Percentiles rank a stretch among this genome's conserved stretches.
phyloP scores from a whole-genome alignment of 2,113 vertebrate genomes.

The Campylorhamphus procurvoides region DNA sequence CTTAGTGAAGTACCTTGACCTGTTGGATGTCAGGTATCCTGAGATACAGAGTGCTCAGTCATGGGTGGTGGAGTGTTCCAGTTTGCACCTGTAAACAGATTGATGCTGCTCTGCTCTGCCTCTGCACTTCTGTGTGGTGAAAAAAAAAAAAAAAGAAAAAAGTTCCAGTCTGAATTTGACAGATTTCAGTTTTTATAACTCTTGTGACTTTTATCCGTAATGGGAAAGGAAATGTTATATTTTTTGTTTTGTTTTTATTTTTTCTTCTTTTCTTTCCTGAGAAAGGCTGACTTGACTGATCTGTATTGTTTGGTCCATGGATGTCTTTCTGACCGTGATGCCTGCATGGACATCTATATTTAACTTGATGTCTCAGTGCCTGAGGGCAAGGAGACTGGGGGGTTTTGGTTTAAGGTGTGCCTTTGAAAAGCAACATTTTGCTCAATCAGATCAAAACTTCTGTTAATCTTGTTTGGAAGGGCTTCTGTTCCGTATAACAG shows the following conservation, averaged over 20 bases:
- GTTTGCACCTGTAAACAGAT: background rate
- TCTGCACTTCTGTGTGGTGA: background rate
- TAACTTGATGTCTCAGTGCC: background rate
- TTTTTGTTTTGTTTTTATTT: background rate
- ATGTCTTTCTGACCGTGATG: background rate
- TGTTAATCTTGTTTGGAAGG: background rate
- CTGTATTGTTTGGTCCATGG: background rate
- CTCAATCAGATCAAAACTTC: background rate
- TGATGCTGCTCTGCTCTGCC: background rate
- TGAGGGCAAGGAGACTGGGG: background rate
- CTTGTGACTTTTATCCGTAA: background rate
- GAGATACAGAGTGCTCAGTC: background rate
- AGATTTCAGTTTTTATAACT: background rate
- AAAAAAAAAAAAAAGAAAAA: background rate
- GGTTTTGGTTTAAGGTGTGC: background rate
- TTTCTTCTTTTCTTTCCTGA: background rate
- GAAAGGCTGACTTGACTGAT: background rate
- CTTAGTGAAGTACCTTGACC: background rate
- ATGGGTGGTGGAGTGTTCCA: background rate
- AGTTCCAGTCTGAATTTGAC: background rate
- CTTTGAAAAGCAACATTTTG: background rate
- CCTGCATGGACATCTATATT: background rate
- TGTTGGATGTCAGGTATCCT: background rate
- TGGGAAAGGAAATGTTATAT: background rate
- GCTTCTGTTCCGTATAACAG: background rate